Percentiles rank a stretch among this genome's conserved stretches.
Conservation (phyloP, 2,888 invertebrate species). For the Drosophila buzzatii region DNA sequence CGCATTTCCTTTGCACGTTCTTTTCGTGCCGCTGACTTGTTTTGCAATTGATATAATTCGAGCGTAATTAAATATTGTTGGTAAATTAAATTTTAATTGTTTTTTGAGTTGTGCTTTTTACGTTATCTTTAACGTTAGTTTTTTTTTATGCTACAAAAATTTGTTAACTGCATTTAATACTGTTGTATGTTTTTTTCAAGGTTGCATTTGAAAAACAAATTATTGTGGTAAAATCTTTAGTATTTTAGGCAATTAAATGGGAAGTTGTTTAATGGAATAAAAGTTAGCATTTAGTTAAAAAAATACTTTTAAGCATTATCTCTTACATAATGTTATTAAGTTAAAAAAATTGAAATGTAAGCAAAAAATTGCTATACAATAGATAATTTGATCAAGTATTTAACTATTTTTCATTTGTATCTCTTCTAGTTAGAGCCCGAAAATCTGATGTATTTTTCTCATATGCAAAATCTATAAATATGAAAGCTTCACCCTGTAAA, state of each 20-base stretch:
- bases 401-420: too few species aligned
- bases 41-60: conserved; percentile 55
- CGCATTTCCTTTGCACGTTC: conserved; percentile 41
- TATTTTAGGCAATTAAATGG: conserved; percentile 5
- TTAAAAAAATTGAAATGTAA: background rate
- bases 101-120: conserved; percentile 32
- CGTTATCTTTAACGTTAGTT: conserved; percentile 29
- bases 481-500: conserved; percentile 40
- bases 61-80: conserved; percentile 46
- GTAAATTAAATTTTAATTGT: conserved; percentile 44
- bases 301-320: background rate
- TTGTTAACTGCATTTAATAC: conserved; percentile 17
- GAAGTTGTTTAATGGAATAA: background rate
- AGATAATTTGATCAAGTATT: too few species aligned
- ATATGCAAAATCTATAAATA: conserved; percentile 4
- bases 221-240: conserved; percentile 9
- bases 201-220: conserved; percentile 28
- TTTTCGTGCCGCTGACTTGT: conserved; percentile 36
- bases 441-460: background rate
- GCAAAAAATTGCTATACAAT: too few species aligned
- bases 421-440: too few species aligned
- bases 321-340: background rate
- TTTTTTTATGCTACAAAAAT: conserved; percentile 18
- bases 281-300: background rate
- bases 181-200: conserved; percentile 48